These are phyloP conservation scores for Poeciliopsis infans DNA, from an alignment of 2,797 vertebrate genomes.

Conservation along the genomic window DNA sequence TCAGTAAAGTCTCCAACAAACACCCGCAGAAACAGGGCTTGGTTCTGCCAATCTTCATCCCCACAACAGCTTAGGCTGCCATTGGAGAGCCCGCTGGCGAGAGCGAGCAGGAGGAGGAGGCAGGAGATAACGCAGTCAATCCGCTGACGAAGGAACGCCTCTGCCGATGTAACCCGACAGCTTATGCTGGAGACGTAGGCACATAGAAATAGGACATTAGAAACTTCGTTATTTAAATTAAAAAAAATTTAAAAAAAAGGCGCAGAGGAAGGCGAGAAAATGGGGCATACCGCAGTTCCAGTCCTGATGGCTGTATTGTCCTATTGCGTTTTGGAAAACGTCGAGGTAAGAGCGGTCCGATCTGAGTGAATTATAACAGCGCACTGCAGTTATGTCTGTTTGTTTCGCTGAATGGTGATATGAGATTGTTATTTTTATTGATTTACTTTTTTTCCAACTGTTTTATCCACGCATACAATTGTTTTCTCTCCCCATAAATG, in stretches of 20 bases:
- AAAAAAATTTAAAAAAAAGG: slow-evolving; percentile 9
- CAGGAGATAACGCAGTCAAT: slow-evolving; percentile 71
- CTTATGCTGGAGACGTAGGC: slow-evolving; percentile 48
- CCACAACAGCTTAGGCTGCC: slow-evolving; percentile 62
- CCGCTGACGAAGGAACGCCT: slow-evolving; percentile 20
- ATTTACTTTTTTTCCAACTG: background rate
- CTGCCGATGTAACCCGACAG: slow-evolving; percentile 64
- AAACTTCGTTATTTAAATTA: slow-evolving; percentile 25
- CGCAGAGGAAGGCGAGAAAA: slow-evolving; percentile 68
- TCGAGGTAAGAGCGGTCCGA: slow-evolving; percentile 77
- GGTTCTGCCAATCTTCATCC: slow-evolving; percentile 74
- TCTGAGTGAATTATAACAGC: slow-evolving; percentile 14
- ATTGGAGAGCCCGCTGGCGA: slow-evolving; percentile 65
- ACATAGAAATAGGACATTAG: slow-evolving; percentile 40
- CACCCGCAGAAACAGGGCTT: slow-evolving; percentile 81
- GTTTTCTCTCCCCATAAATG: slow-evolving; percentile 37
- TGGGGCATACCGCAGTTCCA: slow-evolving; percentile 80
- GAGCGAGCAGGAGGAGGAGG: slow-evolving; percentile 64
- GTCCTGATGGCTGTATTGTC: slow-evolving; percentile 80
- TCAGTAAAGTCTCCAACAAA: slow-evolving; percentile 49
- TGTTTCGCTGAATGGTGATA: slow-evolving; percentile 16
- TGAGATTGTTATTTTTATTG: background rate
- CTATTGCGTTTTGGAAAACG: slow-evolving; percentile 74
- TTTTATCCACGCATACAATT: slow-evolving; percentile 14
- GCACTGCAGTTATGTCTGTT: slow-evolving; percentile 31